phyloP scores from a whole-genome alignment of 2,797 vertebrate species.

The Lophius americanus region DNA sequence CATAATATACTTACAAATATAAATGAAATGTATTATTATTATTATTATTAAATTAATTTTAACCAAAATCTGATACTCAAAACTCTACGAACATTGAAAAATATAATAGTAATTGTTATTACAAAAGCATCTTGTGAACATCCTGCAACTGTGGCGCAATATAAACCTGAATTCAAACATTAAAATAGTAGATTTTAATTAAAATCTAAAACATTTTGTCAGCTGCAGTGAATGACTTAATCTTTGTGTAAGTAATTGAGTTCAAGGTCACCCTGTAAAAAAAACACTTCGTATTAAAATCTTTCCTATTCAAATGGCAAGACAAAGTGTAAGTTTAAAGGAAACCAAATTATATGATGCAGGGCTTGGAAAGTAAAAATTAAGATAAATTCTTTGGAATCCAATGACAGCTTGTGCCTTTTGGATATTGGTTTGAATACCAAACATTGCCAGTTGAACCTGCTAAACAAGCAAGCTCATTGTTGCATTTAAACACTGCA shows the following conservation, averaged over 20 bases:
- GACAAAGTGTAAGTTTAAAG: neutral
- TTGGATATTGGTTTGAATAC: slow-evolving; percentile 5
- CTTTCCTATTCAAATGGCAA: neutral
- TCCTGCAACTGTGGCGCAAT: neutral
- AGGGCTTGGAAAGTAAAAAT: neutral
- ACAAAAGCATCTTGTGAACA: neutral
- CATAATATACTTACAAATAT: neutral
- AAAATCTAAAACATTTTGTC: neutral
- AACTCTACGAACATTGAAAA: no score
- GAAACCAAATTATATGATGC: slow-evolving; percentile 1
- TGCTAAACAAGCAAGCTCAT: neutral
- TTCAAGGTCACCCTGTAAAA: neutral
- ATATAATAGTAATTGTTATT: no score
- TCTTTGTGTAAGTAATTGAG: neutral
- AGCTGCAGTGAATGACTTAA: neutral
- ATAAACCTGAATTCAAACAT: neutral
- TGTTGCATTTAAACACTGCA: neutral
- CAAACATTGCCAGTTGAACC: neutral
- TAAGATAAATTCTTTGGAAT: neutral
- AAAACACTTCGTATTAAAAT: neutral
- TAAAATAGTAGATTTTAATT: neutral
- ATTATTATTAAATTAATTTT: no score
- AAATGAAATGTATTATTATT: no score
- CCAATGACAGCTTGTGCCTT: slow-evolving; percentile 1
- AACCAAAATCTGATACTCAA: no score